A percentile compares a stretch with the other conserved stretches of the same genome.
Evolutionary conservation across 2,888 invertebrate genomes (phyloP).

Genomic region (Spodoptera picta): DNA sequence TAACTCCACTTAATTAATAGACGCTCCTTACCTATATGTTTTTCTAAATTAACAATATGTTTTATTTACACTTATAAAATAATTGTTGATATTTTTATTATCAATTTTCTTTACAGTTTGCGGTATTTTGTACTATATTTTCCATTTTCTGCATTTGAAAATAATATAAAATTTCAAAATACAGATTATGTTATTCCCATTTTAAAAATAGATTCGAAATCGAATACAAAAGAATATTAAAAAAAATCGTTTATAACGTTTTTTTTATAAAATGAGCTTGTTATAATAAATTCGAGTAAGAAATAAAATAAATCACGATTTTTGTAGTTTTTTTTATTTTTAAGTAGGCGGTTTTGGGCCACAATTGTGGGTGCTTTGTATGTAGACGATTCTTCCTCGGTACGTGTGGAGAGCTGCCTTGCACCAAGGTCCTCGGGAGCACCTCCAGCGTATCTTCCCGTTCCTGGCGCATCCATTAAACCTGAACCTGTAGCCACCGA

Average conservation of each 20-base stretch:
- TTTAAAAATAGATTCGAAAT: conserved; percentile 15
- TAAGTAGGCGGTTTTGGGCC: conserved; percentile 78
- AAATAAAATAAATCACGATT: conserved; percentile 13
- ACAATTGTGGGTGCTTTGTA: conserved; percentile 83
- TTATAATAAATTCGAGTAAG: conserved; percentile 16
- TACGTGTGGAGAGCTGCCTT: conserved; percentile 84
- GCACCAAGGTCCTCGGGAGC: conserved; percentile 85
- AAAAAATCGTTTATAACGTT: conserved; percentile 12
- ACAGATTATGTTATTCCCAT: no score
- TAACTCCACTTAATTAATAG: no score
- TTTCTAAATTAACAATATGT: no score
- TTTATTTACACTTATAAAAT: no score
- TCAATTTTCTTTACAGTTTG: conserved; percentile 16
- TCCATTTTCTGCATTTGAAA: conserved; percentile 10
- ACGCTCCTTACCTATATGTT: no score
- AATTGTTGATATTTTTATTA: no score
- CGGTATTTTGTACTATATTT: conserved; percentile 57
- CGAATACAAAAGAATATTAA: conserved; percentile 15
- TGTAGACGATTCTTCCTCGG: conserved; percentile 82
- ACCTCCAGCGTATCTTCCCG: conserved; percentile 85
- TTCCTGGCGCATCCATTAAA: conserved; percentile 85
- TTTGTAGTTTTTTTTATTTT: conserved; percentile 31
- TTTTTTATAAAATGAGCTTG: conserved; percentile 38
- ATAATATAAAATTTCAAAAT: no score
- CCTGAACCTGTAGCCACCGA: conserved; percentile 83